phyloP scores from a whole-genome alignment of 1,140 invertebrate genomes.

The Oscheius sp. region DNA sequence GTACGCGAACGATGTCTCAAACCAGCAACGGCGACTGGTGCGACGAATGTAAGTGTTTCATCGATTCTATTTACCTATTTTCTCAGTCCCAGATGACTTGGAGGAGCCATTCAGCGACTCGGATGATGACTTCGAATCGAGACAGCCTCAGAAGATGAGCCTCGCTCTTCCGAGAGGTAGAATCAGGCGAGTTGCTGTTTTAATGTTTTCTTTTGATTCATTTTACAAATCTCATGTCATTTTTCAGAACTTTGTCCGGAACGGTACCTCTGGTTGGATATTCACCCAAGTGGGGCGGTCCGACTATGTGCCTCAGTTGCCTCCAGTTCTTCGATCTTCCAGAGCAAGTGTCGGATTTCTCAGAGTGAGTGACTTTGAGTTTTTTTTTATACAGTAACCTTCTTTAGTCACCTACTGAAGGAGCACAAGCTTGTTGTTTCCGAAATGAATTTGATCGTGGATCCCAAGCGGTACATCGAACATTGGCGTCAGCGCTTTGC shows the following conservation, averaged over 20 bases:
- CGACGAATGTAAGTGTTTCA: constrained; percentile 44
- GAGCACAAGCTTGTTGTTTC: constrained; percentile 54
- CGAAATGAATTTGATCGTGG: constrained; percentile 60
- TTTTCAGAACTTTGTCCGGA: constrained; percentile 50
- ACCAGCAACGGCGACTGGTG: constrained; percentile 57
- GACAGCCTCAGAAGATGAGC: constrained; percentile 49
- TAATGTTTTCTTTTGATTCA: background rate
- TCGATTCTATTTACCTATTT: background rate
- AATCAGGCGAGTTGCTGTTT: constrained; percentile 38
- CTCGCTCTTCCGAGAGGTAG: constrained; percentile 56
- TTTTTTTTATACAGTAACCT: background rate
- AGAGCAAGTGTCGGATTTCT: constrained; percentile 51
- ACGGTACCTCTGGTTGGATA: constrained; percentile 57
- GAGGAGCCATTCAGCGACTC: constrained; percentile 60
- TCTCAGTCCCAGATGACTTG: constrained; percentile 50
- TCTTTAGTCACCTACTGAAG: constrained; percentile 36
- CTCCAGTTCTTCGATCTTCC: constrained; percentile 59
- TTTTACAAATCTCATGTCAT: too few species aligned
- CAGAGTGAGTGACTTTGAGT: too few species aligned
- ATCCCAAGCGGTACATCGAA: constrained; percentile 58
- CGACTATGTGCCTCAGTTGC: constrained; percentile 59
- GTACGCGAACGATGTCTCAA: constrained; percentile 41
- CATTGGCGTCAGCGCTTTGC: constrained; percentile 59
- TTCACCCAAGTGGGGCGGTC: constrained; percentile 60
- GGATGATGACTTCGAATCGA: constrained; percentile 49